Percentiles rank a stretch among this genome's conserved stretches.
Evolutionary conservation across 1,140 invertebrate species (phyloP).

Genomic region (Lithobius niger): DNA sequence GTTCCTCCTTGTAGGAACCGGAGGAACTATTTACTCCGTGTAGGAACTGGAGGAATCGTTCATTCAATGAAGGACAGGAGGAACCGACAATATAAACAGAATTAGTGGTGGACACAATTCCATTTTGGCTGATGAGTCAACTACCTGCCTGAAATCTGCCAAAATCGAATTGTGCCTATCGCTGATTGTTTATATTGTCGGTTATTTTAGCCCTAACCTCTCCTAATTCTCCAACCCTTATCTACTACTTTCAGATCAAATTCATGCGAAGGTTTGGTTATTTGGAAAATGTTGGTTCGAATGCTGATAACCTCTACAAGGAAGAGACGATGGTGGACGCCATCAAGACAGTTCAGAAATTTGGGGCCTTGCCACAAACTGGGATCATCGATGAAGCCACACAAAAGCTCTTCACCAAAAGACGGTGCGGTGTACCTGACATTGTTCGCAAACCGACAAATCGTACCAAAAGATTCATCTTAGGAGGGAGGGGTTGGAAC

Average conservation of each 20-base stretch:
- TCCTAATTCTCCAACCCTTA: no score
- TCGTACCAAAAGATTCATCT: slow-evolving; percentile 62
- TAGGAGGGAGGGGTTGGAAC: slow-evolving; percentile 45
- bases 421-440: slow-evolving; percentile 61
- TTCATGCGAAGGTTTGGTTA: slow-evolving; percentile 51
- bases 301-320: slow-evolving; percentile 42
- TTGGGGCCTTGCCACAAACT: slow-evolving; percentile 47
- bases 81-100: no score
- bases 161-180: no score
- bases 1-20: no score
- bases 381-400: slow-evolving; percentile 46
- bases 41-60: no score
- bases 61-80: no score
- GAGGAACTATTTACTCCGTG: no score
- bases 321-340: slow-evolving; percentile 41
- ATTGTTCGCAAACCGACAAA: slow-evolving; percentile 42
- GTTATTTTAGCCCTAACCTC: no score
- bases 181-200: no score
- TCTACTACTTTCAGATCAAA: slow-evolving; percentile 37
- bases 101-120: no score
- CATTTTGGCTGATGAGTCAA: no score
- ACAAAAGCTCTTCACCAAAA: slow-evolving; percentile 45
- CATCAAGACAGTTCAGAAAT: slow-evolving; percentile 47
- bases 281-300: slow-evolving; percentile 27
- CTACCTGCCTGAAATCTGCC: no score